phyloP scores from a whole-genome alignment of 2,113 vertebrate species.

The Ivindomyrus marchei region DNA sequence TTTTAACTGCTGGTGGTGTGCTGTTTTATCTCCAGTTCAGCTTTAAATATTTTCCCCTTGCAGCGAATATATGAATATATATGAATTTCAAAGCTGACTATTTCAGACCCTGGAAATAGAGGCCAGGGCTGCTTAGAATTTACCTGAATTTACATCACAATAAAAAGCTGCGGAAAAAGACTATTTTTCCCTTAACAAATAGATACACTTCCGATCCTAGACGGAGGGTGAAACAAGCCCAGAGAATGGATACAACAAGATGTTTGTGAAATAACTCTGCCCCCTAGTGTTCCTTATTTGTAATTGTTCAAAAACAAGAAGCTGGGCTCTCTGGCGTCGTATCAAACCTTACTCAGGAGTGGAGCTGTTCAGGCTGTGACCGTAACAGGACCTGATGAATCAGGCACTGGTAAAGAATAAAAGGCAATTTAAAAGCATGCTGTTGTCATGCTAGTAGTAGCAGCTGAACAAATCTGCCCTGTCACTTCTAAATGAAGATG shows the following conservation, averaged over 20 bases:
- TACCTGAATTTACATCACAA: background rate
- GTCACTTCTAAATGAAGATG: background rate
- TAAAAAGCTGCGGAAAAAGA: background rate
- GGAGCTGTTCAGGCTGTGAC: background rate
- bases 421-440: background rate
- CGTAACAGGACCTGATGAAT: background rate
- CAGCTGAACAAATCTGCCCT: background rate
- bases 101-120: background rate
- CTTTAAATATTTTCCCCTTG: background rate
- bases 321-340: background rate
- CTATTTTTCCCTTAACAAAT: background rate
- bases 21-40: background rate
- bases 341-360: background rate
- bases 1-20: background rate
- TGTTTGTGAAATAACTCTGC: conserved; percentile 23
- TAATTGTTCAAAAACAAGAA: conserved; percentile 19
- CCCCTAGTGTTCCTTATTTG: conserved; percentile 34
- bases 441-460: background rate
- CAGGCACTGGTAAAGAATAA: background rate
- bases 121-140: background rate
- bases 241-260: background rate
- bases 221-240: too few species aligned
- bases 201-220: background rate
- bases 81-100: background rate
- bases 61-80: background rate